phyloP scores from a whole-genome alignment of 2,797 vertebrate species.

The Acanthurus tractus region DNA sequence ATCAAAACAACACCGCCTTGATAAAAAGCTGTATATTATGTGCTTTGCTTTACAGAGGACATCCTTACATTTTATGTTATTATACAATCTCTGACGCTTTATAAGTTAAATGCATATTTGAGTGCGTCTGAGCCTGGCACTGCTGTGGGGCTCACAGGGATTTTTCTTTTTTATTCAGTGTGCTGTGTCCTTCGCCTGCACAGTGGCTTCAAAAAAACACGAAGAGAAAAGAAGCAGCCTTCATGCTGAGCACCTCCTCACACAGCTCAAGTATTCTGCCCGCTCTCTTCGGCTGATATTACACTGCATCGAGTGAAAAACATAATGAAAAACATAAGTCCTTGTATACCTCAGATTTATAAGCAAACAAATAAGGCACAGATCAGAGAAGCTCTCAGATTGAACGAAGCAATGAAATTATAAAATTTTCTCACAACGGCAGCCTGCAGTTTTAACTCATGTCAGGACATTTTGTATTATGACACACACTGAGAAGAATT shows the following conservation, averaged over 20 bases:
- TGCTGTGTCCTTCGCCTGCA: constrained; percentile 59
- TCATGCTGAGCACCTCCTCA: constrained; percentile 63
- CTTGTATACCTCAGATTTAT: constrained; percentile 41
- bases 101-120: neutral
- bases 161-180: constrained; percentile 10
- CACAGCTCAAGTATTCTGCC: constrained; percentile 35
- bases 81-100: neutral
- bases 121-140: neutral
- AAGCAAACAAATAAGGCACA: constrained; percentile 27
- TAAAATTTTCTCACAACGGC: constrained; percentile 3
- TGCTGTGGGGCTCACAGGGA: constrained; percentile 14
- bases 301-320: constrained; percentile 13
- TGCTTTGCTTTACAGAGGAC: neutral
- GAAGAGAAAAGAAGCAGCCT: constrained; percentile 56
- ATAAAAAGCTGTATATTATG: neutral
- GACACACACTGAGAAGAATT: constrained; percentile 9
- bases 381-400: constrained; percentile 26
- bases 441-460: constrained; percentile 33
- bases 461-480: constrained; percentile 28
- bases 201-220: constrained; percentile 50
- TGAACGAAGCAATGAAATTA: constrained; percentile 17
- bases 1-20: neutral
- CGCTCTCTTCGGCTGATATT: constrained; percentile 34
- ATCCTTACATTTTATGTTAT: neutral
- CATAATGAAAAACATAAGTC: constrained; percentile 50